A percentile compares a stretch with the other conserved stretches of the same genome.
phyloP scores from a whole-genome alignment of 2,113 vertebrate genomes.

The Neomonachus schauinslandi region DNA sequence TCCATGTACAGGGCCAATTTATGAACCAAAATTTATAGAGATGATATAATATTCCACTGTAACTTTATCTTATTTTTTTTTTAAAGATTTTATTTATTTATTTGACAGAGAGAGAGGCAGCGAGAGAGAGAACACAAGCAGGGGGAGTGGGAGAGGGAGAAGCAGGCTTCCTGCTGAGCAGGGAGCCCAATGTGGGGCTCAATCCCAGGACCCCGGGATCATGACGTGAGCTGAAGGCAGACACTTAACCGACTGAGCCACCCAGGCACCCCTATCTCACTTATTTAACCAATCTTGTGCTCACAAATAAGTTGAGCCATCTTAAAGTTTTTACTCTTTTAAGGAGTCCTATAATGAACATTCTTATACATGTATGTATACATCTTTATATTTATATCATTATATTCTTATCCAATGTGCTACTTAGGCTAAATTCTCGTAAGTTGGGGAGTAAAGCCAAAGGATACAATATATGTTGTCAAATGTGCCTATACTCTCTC shows the following conservation, averaged over 20 bases:
- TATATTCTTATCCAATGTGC: conserved; percentile 10
- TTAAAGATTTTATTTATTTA: too few species aligned
- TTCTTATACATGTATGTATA: neutral
- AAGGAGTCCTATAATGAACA: neutral
- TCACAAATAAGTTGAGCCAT: neutral
- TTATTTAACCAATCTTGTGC: neutral
- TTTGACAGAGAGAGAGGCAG: too few species aligned
- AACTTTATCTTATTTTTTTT: neutral
- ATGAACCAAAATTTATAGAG: neutral
- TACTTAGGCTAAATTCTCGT: neutral
- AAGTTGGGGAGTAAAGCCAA: neutral
- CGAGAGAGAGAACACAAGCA: too few species aligned
- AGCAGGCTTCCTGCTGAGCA: too few species aligned
- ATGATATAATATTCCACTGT: neutral
- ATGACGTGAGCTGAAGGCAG: too few species aligned
- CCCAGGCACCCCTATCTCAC: neutral
- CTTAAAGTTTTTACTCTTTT: neutral
- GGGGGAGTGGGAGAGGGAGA: too few species aligned
- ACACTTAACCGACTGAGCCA: too few species aligned
- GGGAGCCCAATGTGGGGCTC: too few species aligned
- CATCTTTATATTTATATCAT: neutral
- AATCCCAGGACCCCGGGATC: too few species aligned
- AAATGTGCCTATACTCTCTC: neutral
- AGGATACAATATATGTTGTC: neutral
- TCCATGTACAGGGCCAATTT: neutral